Conservation (phyloP, 2,113 vertebrate species). For the Oxygymnocypris stewartii region DNA sequence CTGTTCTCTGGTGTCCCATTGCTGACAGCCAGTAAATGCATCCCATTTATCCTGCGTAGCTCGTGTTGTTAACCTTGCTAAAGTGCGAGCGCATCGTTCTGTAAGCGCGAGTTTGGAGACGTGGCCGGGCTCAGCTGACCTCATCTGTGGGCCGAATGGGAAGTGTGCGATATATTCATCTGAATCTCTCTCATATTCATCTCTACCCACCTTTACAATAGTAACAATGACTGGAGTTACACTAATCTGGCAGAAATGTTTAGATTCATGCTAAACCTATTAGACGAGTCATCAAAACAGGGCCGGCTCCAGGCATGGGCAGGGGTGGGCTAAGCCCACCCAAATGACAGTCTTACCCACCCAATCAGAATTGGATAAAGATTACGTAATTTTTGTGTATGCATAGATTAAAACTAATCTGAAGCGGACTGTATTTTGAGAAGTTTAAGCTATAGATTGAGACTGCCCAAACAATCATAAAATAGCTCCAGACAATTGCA, state of each 20-base stretch:
- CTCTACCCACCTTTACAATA: not conserved
- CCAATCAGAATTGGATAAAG: too few relatives aligned
- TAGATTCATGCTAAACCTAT: too few relatives aligned
- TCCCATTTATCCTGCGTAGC: constrained; percentile 40
- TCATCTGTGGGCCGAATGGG: not conserved
- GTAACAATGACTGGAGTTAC: not conserved
- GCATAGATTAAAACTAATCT: too few relatives aligned
- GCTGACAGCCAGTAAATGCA: constrained; percentile 47
- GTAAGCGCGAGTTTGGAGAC: not conserved
- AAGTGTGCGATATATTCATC: not conserved
- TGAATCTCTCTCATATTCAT: not conserved
- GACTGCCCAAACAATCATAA: too few relatives aligned
- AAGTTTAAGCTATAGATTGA: too few relatives aligned
- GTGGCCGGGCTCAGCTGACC: not conserved
- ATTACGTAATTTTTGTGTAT: too few relatives aligned
- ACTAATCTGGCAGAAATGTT: not conserved
- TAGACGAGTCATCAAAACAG: too few relatives aligned
- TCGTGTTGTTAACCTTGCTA: constrained; percentile 46
- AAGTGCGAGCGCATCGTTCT: not conserved
- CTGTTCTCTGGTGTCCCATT: constrained; percentile 13
- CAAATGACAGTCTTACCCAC: too few relatives aligned
- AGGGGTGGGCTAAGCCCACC: too few relatives aligned
- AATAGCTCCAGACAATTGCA: too few relatives aligned
- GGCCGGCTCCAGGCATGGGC: too few relatives aligned
- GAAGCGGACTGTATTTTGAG: too few relatives aligned